These are phyloP conservation scores for Sorex fumeus DNA, from an alignment of 2,113 vertebrate genomes.

Conservation along the genomic window DNA sequence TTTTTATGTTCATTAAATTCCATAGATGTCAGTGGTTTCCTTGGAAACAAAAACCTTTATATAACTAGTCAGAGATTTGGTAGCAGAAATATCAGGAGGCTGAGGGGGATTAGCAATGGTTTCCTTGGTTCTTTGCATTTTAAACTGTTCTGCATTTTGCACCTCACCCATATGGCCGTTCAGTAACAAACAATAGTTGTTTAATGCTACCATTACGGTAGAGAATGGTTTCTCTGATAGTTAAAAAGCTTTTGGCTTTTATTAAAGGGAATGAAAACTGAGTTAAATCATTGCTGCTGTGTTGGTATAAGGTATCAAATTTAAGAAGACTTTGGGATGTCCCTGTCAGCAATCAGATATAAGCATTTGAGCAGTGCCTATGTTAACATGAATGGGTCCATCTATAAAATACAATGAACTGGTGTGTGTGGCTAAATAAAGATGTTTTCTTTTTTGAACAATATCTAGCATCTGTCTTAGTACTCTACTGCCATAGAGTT, in stretches of 20 bases:
- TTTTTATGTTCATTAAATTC: constrained; percentile 84
- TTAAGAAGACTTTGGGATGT: neutral
- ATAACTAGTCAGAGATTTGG: constrained; percentile 82
- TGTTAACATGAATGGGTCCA: neutral
- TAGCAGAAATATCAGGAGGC: constrained; percentile 82
- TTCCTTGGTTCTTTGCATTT: constrained; percentile 80
- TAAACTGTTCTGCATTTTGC: constrained; percentile 77
- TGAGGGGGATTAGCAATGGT: constrained; percentile 78
- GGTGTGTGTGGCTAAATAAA: neutral
- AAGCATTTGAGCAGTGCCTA: neutral
- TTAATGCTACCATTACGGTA: constrained; percentile 24
- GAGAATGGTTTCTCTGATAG: constrained; percentile 15
- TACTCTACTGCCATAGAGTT: neutral
- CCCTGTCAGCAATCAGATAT: neutral
- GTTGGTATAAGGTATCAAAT: neutral
- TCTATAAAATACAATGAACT: neutral
- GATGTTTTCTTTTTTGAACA: neutral
- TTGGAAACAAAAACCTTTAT: constrained; percentile 90
- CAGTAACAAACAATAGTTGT: constrained; percentile 62
- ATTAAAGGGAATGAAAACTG: neutral
- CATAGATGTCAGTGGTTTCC: constrained; percentile 89
- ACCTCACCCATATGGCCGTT: constrained; percentile 42
- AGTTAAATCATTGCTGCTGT: neutral
- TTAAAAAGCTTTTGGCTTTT: constrained; percentile 35
- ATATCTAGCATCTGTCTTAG: neutral